Evolutionary conservation across 2,113 vertebrate genomes (phyloP), one percentile per base, ranked within the genome.

Genomic region (Nematolebias whitei): DNA sequence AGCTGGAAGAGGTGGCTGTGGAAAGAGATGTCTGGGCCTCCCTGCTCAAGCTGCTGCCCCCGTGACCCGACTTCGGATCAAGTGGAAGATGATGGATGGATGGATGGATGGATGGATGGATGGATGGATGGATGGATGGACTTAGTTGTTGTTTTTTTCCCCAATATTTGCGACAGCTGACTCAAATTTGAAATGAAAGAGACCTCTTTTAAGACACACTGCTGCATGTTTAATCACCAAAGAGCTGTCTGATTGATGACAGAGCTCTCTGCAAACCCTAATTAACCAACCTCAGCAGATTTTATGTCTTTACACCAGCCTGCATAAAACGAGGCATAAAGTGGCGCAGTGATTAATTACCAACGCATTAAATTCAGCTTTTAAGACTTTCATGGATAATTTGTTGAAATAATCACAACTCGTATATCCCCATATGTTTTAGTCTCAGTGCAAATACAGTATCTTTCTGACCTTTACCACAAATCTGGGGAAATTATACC

Each of bases 231-330:
- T 53, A 65, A 76, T 68, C 74, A 71, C 29, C 12, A 22, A 59
- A 61, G 19, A 57, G 10, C 40, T 41, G 16, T 32, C 65, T 84
- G 79, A 85, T 83, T 69, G 81, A 86, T 83, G 68, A 63, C 35
- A 51, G 50, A 23, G 8, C 14, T 62, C 40, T 72, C 67, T 63
- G 64, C 44, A 13, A 78, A 70, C 66, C 74, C 52, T 51, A 63
- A 82, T 72, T 69, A 74, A 72, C 43, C 51, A 40, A n/a, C 38
- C 55, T 67, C 51, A 74, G 8, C 51, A 16, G 35, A 51, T 56
- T 47, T 58, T 6, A 44, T 44, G 41, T 22, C 52, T 16, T 63
- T 15, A 62, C 54, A 69, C 53, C 29, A 54, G 53, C 5, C 11
- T 2, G 23, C 61, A 63, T 32, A 24, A 20, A 59, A 56, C 32